Conservation (phyloP, 2,797 vertebrate genomes). For the Myotis daubentonii region DNA sequence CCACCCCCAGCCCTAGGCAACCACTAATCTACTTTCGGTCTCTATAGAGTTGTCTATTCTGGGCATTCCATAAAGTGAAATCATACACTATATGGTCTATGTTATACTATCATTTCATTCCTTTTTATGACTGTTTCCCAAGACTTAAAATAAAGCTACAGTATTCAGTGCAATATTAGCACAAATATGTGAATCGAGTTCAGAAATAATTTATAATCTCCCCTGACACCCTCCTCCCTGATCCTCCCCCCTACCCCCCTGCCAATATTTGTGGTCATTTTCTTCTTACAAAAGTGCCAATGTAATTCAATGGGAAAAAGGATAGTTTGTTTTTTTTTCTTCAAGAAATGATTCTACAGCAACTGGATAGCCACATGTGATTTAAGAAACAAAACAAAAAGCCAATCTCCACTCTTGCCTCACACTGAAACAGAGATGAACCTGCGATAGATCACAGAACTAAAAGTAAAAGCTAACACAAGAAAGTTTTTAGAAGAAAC, state of each 20-base stretch:
- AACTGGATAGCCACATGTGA: neutral
- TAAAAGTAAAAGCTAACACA: neutral
- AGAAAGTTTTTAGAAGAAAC: constrained; percentile 1
- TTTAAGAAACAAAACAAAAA: neutral
- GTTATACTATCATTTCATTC: neutral
- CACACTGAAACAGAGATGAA: neutral
- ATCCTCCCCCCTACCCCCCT: too few relatives aligned
- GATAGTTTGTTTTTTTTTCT: neutral
- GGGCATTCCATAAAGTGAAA: neutral
- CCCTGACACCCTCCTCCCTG: rapidly evolving
- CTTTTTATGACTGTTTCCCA: neutral
- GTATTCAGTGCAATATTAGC: neutral
- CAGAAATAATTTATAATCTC: neutral
- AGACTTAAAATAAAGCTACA: neutral
- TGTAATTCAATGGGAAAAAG: neutral
- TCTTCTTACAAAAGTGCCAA: neutral
- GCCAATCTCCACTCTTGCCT: neutral
- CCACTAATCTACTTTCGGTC: neutral
- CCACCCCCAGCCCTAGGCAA: neutral
- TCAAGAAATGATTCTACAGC: neutral
- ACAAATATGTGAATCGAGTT: neutral
- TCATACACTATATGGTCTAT: neutral
- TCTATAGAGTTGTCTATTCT: neutral
- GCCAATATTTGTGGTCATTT: neutral
- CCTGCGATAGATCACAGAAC: neutral